A percentile compares a stretch with the other conserved stretches of the same genome.
These are phyloP conservation scores for Glandiceps talaboti DNA, from an alignment of 53 echinoderm and acorn worm species.

Conservation along the genomic window DNA sequence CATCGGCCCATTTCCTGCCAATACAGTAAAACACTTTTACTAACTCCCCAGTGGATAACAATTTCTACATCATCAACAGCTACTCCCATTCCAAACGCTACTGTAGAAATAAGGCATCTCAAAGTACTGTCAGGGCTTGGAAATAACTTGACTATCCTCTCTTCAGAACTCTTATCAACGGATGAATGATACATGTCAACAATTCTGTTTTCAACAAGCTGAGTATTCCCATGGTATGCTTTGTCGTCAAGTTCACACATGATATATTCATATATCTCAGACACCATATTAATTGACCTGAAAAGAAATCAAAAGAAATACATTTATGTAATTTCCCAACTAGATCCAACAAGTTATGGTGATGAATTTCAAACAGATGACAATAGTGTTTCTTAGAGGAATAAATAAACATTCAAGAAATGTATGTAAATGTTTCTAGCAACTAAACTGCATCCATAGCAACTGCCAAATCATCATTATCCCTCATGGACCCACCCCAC, in stretches of 20 bases:
- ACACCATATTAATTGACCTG: not conserved
- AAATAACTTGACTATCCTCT: not conserved
- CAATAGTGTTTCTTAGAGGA: no score
- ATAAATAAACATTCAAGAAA: no score
- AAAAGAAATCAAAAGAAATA: not conserved
- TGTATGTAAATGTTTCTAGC: no score
- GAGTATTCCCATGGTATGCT: not conserved
- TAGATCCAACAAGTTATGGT: no score
- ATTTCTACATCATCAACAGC: not conserved
- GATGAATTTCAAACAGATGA: no score
- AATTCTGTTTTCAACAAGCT: not conserved
- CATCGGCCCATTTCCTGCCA: not conserved
- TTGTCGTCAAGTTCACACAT: not conserved
- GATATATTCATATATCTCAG: not conserved
- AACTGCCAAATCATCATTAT: no score
- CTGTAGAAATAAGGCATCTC: not conserved
- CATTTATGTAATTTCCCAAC: no score
- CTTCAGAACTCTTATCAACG: not conserved
- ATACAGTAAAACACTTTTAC: not conserved
- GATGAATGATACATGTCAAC: not conserved
- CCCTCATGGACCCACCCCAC: no score
- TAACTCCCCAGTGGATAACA: not conserved
- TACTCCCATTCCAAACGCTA: not conserved
- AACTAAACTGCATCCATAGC: no score
- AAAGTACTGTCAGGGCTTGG: not conserved